Evolutionary conservation across 2,888 invertebrate species (phyloP).

Genomic region (Dolichopus griseipennis): DNA sequence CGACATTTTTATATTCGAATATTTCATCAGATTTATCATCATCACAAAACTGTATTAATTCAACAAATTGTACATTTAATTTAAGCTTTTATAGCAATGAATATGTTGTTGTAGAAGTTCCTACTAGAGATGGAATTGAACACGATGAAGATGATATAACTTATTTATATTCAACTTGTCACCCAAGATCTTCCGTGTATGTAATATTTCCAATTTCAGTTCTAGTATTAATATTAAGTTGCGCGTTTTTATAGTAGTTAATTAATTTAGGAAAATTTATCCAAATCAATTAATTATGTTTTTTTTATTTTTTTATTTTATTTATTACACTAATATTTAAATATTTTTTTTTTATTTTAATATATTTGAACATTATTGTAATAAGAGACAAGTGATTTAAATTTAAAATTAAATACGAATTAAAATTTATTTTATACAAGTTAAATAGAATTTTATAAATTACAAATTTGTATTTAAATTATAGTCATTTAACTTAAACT

Average conservation of each 20-base stretch:
- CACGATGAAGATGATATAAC: constrained; percentile 65
- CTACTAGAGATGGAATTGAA: constrained; percentile 70
- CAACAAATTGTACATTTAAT: constrained; percentile 66
- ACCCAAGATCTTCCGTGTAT: constrained; percentile 70
- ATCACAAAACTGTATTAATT: constrained; percentile 60
- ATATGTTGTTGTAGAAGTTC: constrained; percentile 75
- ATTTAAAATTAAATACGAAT: too few species aligned
- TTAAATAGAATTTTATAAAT: too few species aligned
- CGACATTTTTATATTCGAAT: constrained; percentile 65
- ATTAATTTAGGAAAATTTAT: background rate
- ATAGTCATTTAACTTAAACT: too few species aligned
- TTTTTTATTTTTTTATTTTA: background rate
- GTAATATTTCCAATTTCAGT: constrained; percentile 71
- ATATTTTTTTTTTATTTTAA: background rate
- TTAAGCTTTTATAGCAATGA: constrained; percentile 65
- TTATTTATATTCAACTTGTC: constrained; percentile 64
- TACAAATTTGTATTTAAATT: too few species aligned
- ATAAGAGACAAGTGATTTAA: too few species aligned
- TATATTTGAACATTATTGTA: background rate
- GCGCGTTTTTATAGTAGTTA: constrained; percentile 62
- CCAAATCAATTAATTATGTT: too few species aligned
- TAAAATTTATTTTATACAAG: too few species aligned
- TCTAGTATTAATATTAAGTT: constrained; percentile 63
- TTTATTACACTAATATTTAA: background rate
- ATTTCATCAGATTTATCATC: constrained; percentile 26